phyloP scores from a whole-genome alignment of 2,113 vertebrate genomes.

The Geococcyx californianus region DNA sequence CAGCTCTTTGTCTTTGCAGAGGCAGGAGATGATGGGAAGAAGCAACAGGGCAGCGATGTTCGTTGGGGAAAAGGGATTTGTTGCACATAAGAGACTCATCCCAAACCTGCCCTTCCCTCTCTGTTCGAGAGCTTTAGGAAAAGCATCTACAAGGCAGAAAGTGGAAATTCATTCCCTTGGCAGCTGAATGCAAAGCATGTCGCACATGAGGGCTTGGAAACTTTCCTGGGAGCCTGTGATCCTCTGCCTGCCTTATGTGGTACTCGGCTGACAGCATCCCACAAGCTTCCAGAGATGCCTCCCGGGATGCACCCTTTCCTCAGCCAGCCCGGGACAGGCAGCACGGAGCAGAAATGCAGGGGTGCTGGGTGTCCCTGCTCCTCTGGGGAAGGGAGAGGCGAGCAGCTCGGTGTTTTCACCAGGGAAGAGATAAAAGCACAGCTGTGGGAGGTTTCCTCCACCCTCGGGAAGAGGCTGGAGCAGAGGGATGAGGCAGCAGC shows the following conservation, averaged over 20 bases:
- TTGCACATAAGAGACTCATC: neutral
- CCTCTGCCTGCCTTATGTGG: neutral
- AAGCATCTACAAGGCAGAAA: neutral
- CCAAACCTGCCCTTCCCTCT: neutral
- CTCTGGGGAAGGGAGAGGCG: accelerated
- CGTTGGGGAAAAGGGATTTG: neutral
- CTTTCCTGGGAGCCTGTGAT: neutral
- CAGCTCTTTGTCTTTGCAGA: neutral
- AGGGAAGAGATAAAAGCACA: neutral
- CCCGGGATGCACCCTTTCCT: neutral
- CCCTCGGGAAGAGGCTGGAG: neutral
- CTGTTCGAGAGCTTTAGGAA: neutral
- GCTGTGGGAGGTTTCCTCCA: neutral
- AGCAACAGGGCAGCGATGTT: neutral
- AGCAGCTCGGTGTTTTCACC: neutral
- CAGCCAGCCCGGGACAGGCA: neutral
- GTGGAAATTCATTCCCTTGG: neutral
- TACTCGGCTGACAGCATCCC: neutral
- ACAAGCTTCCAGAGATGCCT: neutral
- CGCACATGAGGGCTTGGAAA: neutral
- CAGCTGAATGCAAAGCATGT: neutral
- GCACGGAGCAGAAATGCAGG: neutral
- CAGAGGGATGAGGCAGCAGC: neutral
- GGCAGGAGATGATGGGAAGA: neutral
- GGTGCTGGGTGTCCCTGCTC: neutral